These are phyloP conservation scores for Rhyacophila evoluta DNA, from an alignment of 2,888 invertebrate genomes.

Conservation along the genomic window DNA sequence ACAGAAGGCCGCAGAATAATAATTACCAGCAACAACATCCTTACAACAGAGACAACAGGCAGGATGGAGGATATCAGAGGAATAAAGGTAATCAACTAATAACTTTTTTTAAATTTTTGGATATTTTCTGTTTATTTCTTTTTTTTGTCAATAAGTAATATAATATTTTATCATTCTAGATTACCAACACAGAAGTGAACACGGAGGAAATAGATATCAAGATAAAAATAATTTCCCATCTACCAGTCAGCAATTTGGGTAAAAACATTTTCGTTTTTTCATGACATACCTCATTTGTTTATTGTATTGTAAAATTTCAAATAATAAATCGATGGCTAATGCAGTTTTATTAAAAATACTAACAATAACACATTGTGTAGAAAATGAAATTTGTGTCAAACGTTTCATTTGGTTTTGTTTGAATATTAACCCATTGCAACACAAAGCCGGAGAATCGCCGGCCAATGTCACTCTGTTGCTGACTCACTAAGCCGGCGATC, in stretches of 20 bases:
- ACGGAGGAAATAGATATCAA: conserved; percentile 42
- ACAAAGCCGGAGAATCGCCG: too few relatives aligned
- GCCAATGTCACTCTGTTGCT: too few relatives aligned
- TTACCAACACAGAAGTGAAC: conserved; percentile 42
- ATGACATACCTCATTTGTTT: not conserved
- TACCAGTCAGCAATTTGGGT: conserved; percentile 33
- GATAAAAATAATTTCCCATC: conserved; percentile 33
- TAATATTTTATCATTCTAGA: conserved; percentile 39
- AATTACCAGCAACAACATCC: conserved; percentile 30
- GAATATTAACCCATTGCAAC: too few relatives aligned
- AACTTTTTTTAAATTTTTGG: too few relatives aligned
- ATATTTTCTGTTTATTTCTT: too few relatives aligned
- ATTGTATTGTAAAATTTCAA: not conserved
- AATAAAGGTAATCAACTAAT: conserved; percentile 40
- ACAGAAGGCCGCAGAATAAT: conserved; percentile 30
- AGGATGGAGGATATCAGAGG: conserved; percentile 37
- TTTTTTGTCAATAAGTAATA: too few relatives aligned
- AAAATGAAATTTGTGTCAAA: too few relatives aligned
- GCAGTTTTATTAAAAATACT: too few relatives aligned
- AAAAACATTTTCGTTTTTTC: not conserved
- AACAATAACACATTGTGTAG: too few relatives aligned
- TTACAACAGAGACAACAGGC: conserved; percentile 26
- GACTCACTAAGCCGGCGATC: too few relatives aligned
- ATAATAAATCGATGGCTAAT: too few relatives aligned
- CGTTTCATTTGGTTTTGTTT: too few relatives aligned